These are phyloP conservation scores for Phymanthus crucifer DNA, from an alignment of 92 coral and sea anemone species.

Conservation along the genomic window DNA sequence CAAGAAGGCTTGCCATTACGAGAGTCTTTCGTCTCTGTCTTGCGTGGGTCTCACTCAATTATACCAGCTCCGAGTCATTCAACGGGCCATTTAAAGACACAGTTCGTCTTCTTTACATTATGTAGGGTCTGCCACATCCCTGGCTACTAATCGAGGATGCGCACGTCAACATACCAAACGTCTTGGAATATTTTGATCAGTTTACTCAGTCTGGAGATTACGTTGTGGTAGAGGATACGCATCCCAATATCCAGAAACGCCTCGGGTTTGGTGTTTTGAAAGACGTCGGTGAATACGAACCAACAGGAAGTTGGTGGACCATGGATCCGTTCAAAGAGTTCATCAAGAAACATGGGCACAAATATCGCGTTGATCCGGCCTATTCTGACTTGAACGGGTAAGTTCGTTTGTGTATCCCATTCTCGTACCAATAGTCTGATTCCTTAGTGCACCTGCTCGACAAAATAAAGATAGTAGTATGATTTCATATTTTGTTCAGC, in stretches of 20 bases:
- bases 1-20: no score
- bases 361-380: constrained; percentile 45
- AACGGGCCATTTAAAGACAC: no score
- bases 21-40: no score
- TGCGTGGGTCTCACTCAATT: no score
- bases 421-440: no score
- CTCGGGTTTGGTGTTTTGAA: constrained; percentile 38
- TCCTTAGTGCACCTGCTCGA: no score
- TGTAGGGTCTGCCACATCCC: constrained; percentile 15
- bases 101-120: background rate
- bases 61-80: no score
- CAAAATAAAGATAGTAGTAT: no score
- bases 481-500: no score
- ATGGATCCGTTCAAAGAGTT: constrained; percentile 45
- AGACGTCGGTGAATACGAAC: background rate
- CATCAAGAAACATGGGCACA: constrained; percentile 27
- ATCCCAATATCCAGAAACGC: background rate
- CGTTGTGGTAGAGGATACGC: constrained; percentile 56
- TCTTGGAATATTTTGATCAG: constrained; percentile 49
- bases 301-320: constrained; percentile 7
- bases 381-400: constrained; percentile 65
- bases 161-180: background rate
- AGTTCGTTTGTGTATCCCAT: constrained; percentile 11
- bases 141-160: constrained; percentile 18
- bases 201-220: constrained; percentile 61